Evolutionary conservation across 2,797 vertebrate species (phyloP).

Genomic region (Pogoniulus pusillus): DNA sequence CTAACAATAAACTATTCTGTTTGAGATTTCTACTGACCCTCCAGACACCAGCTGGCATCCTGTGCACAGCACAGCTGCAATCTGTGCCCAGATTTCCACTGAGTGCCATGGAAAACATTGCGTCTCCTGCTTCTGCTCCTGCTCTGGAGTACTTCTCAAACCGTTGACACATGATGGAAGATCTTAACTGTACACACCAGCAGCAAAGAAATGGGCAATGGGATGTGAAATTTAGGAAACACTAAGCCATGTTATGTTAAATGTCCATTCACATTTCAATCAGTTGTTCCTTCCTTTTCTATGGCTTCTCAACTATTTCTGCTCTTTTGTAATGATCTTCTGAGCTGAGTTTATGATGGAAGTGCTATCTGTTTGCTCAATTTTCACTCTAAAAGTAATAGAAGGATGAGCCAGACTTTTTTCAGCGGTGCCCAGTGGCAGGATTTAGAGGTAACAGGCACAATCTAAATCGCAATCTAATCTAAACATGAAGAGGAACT

Average conservation of each 20-base stretch:
- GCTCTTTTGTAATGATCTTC: accelerated
- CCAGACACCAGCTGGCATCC: neutral
- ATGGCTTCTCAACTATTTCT: neutral
- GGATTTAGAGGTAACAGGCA: too few relatives aligned
- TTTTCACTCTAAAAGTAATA: neutral
- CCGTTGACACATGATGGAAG: accelerated
- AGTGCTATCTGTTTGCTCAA: neutral
- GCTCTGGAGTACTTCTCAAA: neutral
- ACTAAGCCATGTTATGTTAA: neutral
- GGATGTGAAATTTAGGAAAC: neutral
- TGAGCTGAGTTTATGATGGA: neutral
- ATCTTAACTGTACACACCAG: neutral
- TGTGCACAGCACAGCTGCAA: neutral
- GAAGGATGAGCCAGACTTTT: too few relatives aligned
- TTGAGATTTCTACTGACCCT: neutral
- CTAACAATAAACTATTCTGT: neutral
- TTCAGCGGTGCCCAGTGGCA: too few relatives aligned
- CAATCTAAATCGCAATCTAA: too few relatives aligned
- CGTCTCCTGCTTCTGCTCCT: neutral
- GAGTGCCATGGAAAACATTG: neutral
- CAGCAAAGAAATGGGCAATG: neutral
- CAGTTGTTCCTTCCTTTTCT: neutral
- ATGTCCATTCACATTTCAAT: neutral
- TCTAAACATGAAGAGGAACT: too few relatives aligned
- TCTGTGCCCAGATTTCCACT: neutral